Base-by-base conservation (phyloP, 2,113 vertebrate species). In the Etheostoma spectabile region DNA sequence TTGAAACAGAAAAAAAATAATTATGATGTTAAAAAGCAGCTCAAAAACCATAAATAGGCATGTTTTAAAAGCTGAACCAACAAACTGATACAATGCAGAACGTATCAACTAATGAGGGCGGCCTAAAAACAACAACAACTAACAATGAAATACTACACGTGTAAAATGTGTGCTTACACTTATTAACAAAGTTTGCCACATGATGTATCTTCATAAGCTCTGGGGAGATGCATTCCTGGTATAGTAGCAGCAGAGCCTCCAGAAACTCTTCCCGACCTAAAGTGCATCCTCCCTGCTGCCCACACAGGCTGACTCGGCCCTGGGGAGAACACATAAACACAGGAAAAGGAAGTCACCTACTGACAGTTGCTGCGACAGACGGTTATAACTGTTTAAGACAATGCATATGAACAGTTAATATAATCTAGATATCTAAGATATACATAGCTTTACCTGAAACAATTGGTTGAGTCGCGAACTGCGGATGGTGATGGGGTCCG, bases 191-290 rank as follows among this genome's bases (percentile, higher is more conserved):
- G 86, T 93, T 96, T 91, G 95, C 95, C 70, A 99, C 96, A 0
- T 97, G 94, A 67, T 96, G 96, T 77, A 96, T 96, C 94, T 96
- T 98, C 97, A 98, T 97, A 52, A 98, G 96, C 82, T 96, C 88
- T 0, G 97, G 97, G 45, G 96, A 96, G 68, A 86, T 95, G 92
- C 98, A 99, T 91, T 99, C 97, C 85, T 98, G 95, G 87, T 97
- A 97, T 79, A 99, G 95, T 56, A 96, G 91, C 70, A 98, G 92
- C 86, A 99, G 93, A 85, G 97, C 96, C 85, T 98, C 98, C 76
- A 99, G 89, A 76, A 99, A 93, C 77, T 96, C 97, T 92, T 99
- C 98, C 67, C 98, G 94, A 83, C 96, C 93, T 90, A 96, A 70
- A 82, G 89, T 94, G 84, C 95, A 95, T 82, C 76, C 90, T 87